These are phyloP conservation scores for Notodonta ziczac DNA, from an alignment of 2,888 invertebrate species.

Conservation along the genomic window DNA sequence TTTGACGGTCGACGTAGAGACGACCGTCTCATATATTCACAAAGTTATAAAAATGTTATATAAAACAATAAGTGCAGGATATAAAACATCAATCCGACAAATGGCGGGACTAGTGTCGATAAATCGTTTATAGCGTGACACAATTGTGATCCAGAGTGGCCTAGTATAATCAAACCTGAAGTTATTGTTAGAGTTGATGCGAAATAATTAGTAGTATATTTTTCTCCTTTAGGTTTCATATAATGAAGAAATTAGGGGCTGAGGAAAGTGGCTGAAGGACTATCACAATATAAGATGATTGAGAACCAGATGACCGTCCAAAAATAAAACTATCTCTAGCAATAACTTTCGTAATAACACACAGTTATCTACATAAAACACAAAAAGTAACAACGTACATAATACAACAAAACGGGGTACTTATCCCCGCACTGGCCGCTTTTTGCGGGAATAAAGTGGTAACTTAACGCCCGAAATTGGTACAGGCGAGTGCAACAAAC, in stretches of 20 bases:
- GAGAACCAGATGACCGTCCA: too few relatives aligned
- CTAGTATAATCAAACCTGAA: not conserved
- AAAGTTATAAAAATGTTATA: not conserved
- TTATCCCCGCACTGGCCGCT: not conserved
- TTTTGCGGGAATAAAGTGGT: not conserved
- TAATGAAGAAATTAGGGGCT: too few relatives aligned
- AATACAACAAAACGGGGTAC: too few relatives aligned
- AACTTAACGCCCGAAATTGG: not conserved
- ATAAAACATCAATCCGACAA: conserved; percentile 33
- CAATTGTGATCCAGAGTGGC: not conserved
- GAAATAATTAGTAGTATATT: not conserved
- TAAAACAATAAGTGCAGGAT: conserved; percentile 7
- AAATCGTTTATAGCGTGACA: conserved; percentile 27
- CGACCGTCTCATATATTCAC: not conserved
- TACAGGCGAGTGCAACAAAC: not conserved
- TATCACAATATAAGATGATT: too few relatives aligned
- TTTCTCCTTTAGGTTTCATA: too few relatives aligned
- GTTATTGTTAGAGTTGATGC: not conserved
- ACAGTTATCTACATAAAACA: too few relatives aligned
- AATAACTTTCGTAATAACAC: too few relatives aligned
- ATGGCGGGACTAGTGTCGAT: conserved; percentile 35
- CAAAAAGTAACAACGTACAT: too few relatives aligned
- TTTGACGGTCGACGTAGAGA: not conserved
- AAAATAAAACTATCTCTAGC: too few relatives aligned
- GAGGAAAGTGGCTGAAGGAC: too few relatives aligned